Base-by-base conservation (phyloP, 2,113 vertebrate genomes). In the Equus quagga region DNA sequence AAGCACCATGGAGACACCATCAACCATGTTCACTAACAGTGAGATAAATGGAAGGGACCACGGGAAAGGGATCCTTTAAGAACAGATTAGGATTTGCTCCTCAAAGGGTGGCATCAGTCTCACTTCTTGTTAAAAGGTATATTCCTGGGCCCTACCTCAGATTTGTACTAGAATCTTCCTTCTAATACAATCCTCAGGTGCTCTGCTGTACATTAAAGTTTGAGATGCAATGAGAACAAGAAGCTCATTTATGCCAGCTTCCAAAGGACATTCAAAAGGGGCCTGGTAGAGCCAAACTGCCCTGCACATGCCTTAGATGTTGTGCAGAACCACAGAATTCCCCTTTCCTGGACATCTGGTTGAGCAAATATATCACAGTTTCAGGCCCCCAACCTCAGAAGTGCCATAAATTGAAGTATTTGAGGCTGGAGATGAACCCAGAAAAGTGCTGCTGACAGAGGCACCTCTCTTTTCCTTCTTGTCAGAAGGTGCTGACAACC, bases 151-250 rank as follows among this genome's bases (percentile, higher is more conserved):
- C 36, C 70, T 21, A 95, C 26, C 11, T 31, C 5, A 46, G 2
- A 49, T 46, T 15, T 91, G 36, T 36, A 60, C 31, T 5, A 23
- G 79, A 73, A 28, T 44, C 72, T 21, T 73, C 44, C 51, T 86
- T 81, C 24, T 49, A 54, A n/a, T 28, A 86, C 49, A 62, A 89
- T 41, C n/a, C 49, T 14, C 67, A 95, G 6, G 60, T 54, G 26
- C 41, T 91, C 1, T 82, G 41, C 49, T 73, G 1, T 14, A 17
- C 56, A 44, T 44, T 78, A 60, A 78, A 67, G 14, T 75, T n/a
- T 76, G 78, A 95, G 41, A 81, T 33, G 65, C 65, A 89, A 19
- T 81, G 28, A 87, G 31, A 87, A 75, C 15, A 92, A 92, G 51
- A 36, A 91, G 64, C n/a, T 67, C 73, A 81, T 21, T 94, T 33